Conservation (phyloP, 1,140 invertebrate species). For the Contarinia nasturtii region DNA sequence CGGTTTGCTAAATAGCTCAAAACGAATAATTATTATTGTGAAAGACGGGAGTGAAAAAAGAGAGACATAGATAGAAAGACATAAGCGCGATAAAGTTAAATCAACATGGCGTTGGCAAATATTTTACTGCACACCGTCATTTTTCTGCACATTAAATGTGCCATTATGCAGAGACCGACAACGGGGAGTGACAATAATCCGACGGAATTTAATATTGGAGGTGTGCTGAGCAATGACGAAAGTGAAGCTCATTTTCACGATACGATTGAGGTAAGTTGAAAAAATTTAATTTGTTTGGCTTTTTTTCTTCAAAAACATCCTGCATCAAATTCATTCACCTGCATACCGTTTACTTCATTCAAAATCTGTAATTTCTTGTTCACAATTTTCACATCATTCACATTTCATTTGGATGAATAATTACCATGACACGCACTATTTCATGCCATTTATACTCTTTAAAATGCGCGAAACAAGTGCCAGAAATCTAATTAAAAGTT, state of each 20-base stretch:
- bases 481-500: neutral
- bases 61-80: too few species aligned
- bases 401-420: neutral
- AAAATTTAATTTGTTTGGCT: neutral
- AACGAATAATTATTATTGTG: too few species aligned
- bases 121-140: neutral
- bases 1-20: too few species aligned
- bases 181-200: slow-evolving; percentile 34
- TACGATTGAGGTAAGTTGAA: slow-evolving; percentile 53
- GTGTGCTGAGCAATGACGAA: slow-evolving; percentile 63
- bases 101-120: too few species aligned
- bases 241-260: slow-evolving; percentile 57
- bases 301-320: too few species aligned
- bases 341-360: too few species aligned
- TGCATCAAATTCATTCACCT: too few species aligned
- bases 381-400: neutral
- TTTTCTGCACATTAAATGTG: neutral
- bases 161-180: neutral
- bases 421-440: neutral
- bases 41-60: too few species aligned
- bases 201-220: slow-evolving; percentile 68
- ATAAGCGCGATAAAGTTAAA: too few species aligned
- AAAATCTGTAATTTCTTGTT: slow-evolving; percentile 2
- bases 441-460: neutral
- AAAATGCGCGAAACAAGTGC: neutral